These are phyloP conservation scores for Euspilapteryx auroguttella DNA, from an alignment of 2,888 invertebrate species.

Conservation along the genomic window DNA sequence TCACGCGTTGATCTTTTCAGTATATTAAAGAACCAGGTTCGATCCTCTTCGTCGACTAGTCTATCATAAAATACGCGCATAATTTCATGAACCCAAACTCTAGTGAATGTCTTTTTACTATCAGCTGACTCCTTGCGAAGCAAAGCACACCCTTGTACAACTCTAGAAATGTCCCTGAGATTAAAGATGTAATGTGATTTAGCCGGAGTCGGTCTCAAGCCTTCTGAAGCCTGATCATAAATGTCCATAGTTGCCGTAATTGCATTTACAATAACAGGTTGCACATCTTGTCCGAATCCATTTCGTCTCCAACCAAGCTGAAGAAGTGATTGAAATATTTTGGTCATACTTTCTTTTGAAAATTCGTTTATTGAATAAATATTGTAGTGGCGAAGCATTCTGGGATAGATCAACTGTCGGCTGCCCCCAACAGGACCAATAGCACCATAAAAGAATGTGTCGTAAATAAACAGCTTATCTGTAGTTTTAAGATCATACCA, in stretches of 20 bases:
- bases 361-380: conserved; percentile 87
- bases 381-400: conserved; percentile 87
- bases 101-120: conserved; percentile 69
- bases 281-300: conserved; percentile 79
- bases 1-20: conserved; percentile 67
- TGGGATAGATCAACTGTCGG: conserved; percentile 78
- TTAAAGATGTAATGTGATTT: conserved; percentile 89
- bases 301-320: conserved; percentile 75
- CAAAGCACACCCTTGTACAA: conserved; percentile 82
- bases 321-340: conserved; percentile 81
- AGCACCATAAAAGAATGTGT: conserved; percentile 81
- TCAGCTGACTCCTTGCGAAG: conserved; percentile 81
- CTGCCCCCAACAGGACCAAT: conserved; percentile 94
- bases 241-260: conserved; percentile 82
- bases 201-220: conserved; percentile 78
- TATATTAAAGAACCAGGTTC: conserved; percentile 72
- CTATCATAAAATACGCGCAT: conserved; percentile 84
- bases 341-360: conserved; percentile 82
- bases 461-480: conserved; percentile 72
- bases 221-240: conserved; percentile 69
- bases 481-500: conserved; percentile 90
- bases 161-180: conserved; percentile 78
- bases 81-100: conserved; percentile 85
- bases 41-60: conserved; percentile 69
- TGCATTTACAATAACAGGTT: conserved; percentile 67